Base-by-base conservation (phyloP, 2,797 vertebrate species). In the Pristis pectinata region DNA sequence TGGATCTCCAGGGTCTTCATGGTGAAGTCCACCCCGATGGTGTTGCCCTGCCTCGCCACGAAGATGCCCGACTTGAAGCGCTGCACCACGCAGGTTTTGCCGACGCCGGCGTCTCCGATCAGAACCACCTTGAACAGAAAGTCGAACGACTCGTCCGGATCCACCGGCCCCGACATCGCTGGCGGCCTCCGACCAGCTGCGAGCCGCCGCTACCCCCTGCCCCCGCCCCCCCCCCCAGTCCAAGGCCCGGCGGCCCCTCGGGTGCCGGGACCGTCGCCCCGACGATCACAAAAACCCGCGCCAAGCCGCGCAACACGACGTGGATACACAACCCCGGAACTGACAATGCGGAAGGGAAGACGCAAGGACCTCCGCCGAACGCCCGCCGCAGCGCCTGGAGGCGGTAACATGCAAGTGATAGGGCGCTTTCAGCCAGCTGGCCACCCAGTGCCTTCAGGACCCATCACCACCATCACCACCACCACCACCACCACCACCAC, bases 21-120 rank as follows among this genome's bases (percentile, higher is more conserved):
- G 95, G 98, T 98, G 95, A 98, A 98, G 96, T 98, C 98, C 95
- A 98, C 98, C 76, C 98, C 98, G 95, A 98, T 98, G 83, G 98
- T 98, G 96, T 97, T 98, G 89, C 98, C 98, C 95, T 98, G 98
- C 70, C 97, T 97, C 96, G 98, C 98, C 72, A 97, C 96, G 95
- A 98, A 98, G 95, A 96, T 96, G 19, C 98, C 98, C 0, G 97
- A 98, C 95, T 98, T 98, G 96, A 98, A 98, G 64, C 98, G 97
- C 96, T 98, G 98, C 77, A 98, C 98, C 91, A 98, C 97, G 95
- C 98, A 98, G 72, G 98, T 98, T 96, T 98, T 98, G 93, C 98
- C 98, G 95, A 98, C 98, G 95, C 97, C 98, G 95, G 98, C 98
- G 95, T 98, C 98, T 76, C 98, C 98, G 94, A 98, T 97, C 94